Conservation (phyloP, 2,113 vertebrate genomes). For the Sterna hirundo region DNA sequence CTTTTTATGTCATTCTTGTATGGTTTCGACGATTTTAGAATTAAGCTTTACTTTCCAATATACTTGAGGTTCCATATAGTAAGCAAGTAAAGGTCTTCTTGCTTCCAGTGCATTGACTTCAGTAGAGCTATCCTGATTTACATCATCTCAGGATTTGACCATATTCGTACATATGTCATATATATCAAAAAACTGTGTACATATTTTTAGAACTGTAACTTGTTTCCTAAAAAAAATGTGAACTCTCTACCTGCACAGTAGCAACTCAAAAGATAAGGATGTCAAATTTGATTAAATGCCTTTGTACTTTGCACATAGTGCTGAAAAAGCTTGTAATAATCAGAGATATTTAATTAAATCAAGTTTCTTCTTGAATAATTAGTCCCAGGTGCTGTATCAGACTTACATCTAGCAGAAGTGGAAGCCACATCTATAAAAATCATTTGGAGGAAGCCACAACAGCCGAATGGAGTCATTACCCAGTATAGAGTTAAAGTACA, state of each 20-base stretch:
- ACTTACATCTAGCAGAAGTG: conserved; percentile 80
- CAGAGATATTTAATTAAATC: background rate
- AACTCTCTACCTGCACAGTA: background rate
- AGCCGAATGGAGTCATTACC: conserved; percentile 90
- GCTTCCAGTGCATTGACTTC: background rate
- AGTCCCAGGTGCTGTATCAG: conserved; percentile 88
- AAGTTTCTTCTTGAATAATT: background rate
- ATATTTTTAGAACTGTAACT: background rate
- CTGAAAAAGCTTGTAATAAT: background rate
- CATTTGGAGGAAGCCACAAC: conserved; percentile 86
- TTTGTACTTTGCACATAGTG: background rate
- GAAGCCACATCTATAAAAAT: conserved; percentile 87
- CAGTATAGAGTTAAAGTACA: conserved; percentile 87
- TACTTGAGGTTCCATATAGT: background rate
- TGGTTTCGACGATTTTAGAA: background rate
- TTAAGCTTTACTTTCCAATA: background rate
- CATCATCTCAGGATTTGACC: background rate
- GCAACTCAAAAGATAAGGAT: background rate
- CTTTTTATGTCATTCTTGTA: background rate
- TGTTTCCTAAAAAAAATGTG: background rate
- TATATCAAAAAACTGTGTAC: background rate
- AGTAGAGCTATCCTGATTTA: background rate
- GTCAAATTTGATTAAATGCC: background rate
- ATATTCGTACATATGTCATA: background rate
- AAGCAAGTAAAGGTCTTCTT: background rate